Conservation (phyloP, 2,888 invertebrate species). For the Neelides folsomi region DNA sequence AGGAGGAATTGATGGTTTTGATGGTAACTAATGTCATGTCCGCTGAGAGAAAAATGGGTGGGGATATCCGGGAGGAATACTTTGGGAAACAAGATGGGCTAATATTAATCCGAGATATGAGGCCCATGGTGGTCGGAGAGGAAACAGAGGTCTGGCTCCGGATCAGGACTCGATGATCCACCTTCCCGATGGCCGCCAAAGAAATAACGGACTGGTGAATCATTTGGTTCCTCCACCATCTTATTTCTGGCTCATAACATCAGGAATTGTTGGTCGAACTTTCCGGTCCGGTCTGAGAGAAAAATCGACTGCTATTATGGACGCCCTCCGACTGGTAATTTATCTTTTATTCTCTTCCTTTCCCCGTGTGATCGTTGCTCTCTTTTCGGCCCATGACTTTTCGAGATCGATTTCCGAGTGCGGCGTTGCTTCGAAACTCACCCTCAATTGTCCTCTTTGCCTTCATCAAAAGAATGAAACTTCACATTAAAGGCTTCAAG, state of each 20-base stretch:
- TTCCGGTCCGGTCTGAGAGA: slow-evolving; percentile 28
- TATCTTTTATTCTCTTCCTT: slow-evolving; percentile 34
- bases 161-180: no score
- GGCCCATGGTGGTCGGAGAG: no score
- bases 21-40: slow-evolving; percentile 9
- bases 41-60: slow-evolving; percentile 10
- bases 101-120: slow-evolving; percentile 3
- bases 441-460: no score
- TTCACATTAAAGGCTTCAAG: no score
- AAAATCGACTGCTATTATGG: slow-evolving; percentile 32
- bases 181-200: no score
- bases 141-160: no score
- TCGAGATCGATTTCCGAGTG: slow-evolving; percentile 15
- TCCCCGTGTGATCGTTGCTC: slow-evolving; percentile 17
- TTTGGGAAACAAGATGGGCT: slow-evolving; percentile 10
- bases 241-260: slow-evolving; percentile 14
- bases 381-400: slow-evolving; percentile 19
- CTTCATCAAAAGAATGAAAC: no score
- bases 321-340: slow-evolving; percentile 33
- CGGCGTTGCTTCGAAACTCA: not conserved
- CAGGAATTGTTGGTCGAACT: slow-evolving; percentile 29
- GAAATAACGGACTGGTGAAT: not conserved
- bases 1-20: slow-evolving; percentile 6
- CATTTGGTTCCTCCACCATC: slow-evolving; percentile 4
- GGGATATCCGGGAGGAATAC: slow-evolving; percentile 11